Percentiles rank a stretch among this genome's conserved stretches.
phyloP scores from a whole-genome alignment of 1,140 invertebrate species.

The Nasonia giraulti region DNA sequence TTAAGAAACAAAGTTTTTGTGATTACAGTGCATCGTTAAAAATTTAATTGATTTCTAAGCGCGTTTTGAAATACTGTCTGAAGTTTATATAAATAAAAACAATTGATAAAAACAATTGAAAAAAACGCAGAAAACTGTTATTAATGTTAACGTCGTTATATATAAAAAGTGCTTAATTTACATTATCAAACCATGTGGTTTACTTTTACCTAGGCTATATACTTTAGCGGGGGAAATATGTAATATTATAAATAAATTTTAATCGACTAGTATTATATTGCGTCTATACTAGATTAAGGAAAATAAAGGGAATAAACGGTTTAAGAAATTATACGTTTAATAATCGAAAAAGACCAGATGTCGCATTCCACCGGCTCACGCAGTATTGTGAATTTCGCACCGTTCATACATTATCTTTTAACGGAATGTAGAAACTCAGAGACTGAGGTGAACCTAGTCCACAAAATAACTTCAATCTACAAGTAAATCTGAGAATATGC shows the following conservation, averaged over 20 bases:
- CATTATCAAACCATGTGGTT: conserved; percentile 33
- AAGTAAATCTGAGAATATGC: too few relatives aligned
- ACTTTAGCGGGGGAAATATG: conserved; percentile 34
- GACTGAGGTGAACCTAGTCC: too few relatives aligned
- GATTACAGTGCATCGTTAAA: conserved; percentile 54
- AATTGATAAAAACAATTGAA: background rate
- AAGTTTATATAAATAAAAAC: conserved; percentile 36
- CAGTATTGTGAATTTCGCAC: conserved; percentile 22
- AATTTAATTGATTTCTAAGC: conserved; percentile 53
- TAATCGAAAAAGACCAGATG: background rate
- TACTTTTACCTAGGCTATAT: conserved; percentile 44
- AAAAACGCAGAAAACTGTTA: conserved; percentile 39
- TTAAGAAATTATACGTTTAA: conserved; percentile 1
- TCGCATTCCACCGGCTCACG: conserved; percentile 5
- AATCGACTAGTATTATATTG: conserved; percentile 46
- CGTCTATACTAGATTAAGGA: conserved; percentile 36
- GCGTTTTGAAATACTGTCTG: conserved; percentile 50
- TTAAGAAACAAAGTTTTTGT: conserved; percentile 33
- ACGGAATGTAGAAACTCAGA: background rate
- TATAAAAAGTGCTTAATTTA: conserved; percentile 51
- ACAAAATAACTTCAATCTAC: background rate
- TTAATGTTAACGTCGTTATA: conserved; percentile 47
- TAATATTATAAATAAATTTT: conserved; percentile 48
- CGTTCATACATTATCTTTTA: conserved; percentile 8
- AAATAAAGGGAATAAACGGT: conserved; percentile 7